These are phyloP conservation scores for Lasius fuliginosus DNA, from an alignment of 2,888 invertebrate species.

Conservation along the genomic window DNA sequence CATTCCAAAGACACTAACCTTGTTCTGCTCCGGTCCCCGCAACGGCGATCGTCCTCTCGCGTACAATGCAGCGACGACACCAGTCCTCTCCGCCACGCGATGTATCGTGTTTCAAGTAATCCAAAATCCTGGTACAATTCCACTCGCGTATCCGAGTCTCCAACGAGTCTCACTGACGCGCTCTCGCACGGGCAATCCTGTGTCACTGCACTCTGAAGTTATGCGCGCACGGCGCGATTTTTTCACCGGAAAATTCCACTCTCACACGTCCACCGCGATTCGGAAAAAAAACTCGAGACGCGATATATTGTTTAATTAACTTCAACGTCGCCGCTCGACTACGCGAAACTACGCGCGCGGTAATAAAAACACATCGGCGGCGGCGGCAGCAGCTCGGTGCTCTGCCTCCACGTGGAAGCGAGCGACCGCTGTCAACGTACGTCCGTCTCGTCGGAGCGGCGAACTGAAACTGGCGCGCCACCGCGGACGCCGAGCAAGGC, in stretches of 20 bases:
- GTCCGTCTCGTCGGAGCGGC: conserved; percentile 81
- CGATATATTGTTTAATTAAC: conserved; percentile 41
- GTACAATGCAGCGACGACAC: background rate
- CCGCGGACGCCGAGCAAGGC: conserved; percentile 75
- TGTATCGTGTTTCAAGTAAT: conserved; percentile 67
- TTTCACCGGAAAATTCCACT: conserved; percentile 3
- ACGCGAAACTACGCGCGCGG: conserved; percentile 48
- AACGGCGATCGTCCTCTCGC: background rate
- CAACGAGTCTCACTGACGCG: conserved; percentile 55
- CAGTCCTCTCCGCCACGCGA: background rate
- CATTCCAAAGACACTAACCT: conserved; percentile 30
- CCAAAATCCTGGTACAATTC: conserved; percentile 62
- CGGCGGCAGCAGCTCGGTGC: conserved; percentile 34
- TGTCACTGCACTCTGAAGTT: conserved; percentile 64
- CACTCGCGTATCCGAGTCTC: conserved; percentile 28
- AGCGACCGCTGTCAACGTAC: conserved; percentile 64
- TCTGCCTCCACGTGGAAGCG: conserved; percentile 78
- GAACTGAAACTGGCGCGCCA: conserved; percentile 83
- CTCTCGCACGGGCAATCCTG: conserved; percentile 33
- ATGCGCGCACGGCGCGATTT: background rate
- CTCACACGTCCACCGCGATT: conserved; percentile 43
- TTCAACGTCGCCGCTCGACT: conserved; percentile 32
- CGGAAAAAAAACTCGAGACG: background rate
- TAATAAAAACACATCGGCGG: conserved; percentile 37
- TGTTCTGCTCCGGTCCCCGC: conserved; percentile 23